Conservation (phyloP, 2,797 vertebrate genomes). For the Catharus ustulatus region DNA sequence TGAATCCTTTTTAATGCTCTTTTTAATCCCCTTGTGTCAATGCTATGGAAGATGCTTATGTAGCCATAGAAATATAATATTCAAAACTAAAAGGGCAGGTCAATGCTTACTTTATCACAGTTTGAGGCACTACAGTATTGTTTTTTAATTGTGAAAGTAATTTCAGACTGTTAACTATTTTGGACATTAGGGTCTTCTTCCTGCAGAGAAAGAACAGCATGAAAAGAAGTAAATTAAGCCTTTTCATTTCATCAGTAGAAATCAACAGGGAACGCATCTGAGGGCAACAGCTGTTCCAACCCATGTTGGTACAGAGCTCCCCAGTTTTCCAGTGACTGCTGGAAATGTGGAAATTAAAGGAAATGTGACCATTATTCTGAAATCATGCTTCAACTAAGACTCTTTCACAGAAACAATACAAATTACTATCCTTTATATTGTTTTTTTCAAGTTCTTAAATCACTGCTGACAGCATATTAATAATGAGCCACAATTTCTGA, state of each 20-base stretch:
- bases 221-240: slow-evolving; percentile 8
- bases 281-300: not conserved
- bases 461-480: not conserved
- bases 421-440: not conserved
- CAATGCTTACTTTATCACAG: not conserved
- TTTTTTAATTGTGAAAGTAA: not conserved
- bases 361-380: not conserved
- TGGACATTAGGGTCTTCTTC: not conserved
- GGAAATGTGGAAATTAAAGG: not conserved
- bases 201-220: not conserved
- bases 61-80: not conserved
- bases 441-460: not conserved
- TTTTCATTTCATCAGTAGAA: not conserved
- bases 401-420: not conserved
- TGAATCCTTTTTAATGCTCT: not conserved
- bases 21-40: not conserved
- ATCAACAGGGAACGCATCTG: not conserved
- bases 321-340: not conserved
- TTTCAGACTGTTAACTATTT: slow-evolving; percentile 12
- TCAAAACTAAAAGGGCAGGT: not conserved
- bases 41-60: not conserved
- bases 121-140: not conserved
- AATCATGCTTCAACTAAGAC: not conserved
- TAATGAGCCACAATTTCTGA: not conserved
- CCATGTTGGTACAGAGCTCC: not conserved